phyloP scores from a whole-genome alignment of 2,888 invertebrate genomes.

The Nephrotoma guestfalica region DNA sequence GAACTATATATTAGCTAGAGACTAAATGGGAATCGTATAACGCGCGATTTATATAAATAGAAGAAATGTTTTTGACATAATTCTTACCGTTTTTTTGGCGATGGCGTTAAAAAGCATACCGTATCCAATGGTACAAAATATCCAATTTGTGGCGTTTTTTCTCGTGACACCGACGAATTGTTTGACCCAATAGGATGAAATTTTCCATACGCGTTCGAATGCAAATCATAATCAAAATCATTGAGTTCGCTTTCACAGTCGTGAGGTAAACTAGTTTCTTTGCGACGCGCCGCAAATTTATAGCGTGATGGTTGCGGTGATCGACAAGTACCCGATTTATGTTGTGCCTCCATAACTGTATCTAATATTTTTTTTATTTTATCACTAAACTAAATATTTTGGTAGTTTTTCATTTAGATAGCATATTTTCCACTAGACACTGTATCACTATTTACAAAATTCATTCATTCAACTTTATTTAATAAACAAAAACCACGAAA shows the following conservation, averaged over 20 bases:
- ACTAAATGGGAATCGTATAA: not conserved
- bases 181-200: not conserved
- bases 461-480: not conserved
- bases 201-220: not conserved
- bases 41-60: not conserved
- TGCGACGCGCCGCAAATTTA: not conserved
- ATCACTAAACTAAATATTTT: not conserved
- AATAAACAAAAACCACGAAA: not conserved
- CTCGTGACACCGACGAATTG: not conserved
- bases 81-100: not conserved
- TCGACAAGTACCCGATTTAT: not conserved
- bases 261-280: not conserved
- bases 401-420: not conserved
- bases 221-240: not conserved
- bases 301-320: not conserved
- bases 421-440: not conserved
- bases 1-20: not conserved
- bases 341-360: not conserved
- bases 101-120: conserved; percentile 34
- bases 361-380: not conserved
- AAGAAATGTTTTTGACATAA: not conserved
- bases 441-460: not conserved
- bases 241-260: not conserved
- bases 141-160: conserved; percentile 36
- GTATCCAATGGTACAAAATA: conserved; percentile 40